Evolutionary conservation across 2,797 vertebrate species (phyloP), one percentile per base, ranked within the genome.

Genomic region (Hafferia zeledoni): DNA sequence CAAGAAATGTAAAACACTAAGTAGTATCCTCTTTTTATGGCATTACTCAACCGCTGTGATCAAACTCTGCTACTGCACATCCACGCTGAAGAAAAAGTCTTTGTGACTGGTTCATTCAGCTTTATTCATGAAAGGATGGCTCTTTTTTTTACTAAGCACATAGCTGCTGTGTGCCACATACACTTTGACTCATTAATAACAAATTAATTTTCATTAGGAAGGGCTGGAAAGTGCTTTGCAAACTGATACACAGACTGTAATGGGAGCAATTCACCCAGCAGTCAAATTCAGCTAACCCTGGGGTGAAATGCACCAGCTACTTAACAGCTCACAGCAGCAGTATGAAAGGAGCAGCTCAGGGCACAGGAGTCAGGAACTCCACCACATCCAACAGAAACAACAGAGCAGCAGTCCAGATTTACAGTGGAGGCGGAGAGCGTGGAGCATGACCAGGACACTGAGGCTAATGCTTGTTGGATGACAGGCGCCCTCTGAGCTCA

Each of bases 151-250:
- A 57, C 57, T 64, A 57, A 71, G 79, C 49, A 85, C 64, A 59
- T 5, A 35, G 49, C 63, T 92, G 86, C 84, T 93, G 53, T 69
- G 56, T 80, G 70, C 53, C 57, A 74, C 78, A 72, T 33, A 84
- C 33, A 78, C 77, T 82, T 92, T 82, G 74, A 44, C 39, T 93
- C 91, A 90, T 95, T 95, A 96, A 90, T 84, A 94, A 93, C 85
- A 77, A 72, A 94, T 94, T 94, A 89, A 90, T 93, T 91, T 85
- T 92, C 41, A 80, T 91, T 94, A 85, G 0, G 4, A 89, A 18
- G 2, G 44, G 31, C 76, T 92, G 71, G 60, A 57, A 81, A 95
- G 89, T 91, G 89, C 72, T 95, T 88, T 80, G 75, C 67, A 75
- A 91, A 95, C 86, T 57, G 72, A 90, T 83, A 76, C 39, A 72